These are phyloP conservation scores for Apamea anceps DNA, from an alignment of 2,888 invertebrate species.

Conservation along the genomic window DNA sequence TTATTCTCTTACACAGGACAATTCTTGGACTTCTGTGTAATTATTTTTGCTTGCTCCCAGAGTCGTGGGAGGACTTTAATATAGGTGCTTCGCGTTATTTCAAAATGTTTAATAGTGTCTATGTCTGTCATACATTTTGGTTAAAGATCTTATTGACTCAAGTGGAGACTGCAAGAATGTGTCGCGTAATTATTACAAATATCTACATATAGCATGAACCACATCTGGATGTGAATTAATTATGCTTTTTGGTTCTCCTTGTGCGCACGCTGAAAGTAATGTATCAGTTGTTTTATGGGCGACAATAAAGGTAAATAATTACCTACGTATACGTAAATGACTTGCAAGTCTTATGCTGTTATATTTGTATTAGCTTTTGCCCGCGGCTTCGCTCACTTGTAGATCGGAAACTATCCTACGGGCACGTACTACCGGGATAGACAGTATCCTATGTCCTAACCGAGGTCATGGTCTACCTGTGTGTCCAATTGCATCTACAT, in stretches of 20 bases:
- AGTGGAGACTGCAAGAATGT: conserved; percentile 35
- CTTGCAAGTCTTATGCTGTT: conserved; percentile 6
- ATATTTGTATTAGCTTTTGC: neutral
- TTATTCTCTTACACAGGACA: neutral
- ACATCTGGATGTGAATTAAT: conserved; percentile 39
- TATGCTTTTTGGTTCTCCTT: conserved; percentile 38
- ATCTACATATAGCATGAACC: neutral
- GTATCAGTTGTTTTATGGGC: conserved; percentile 28
- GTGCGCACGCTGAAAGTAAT: conserved; percentile 25
- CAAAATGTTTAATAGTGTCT: conserved; percentile 18
- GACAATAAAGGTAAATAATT: conserved; percentile 27
- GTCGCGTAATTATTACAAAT: conserved; percentile 30
- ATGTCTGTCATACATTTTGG: conserved; percentile 22
- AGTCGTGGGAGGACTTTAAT: conserved; percentile 2
- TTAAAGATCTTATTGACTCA: conserved; percentile 49
- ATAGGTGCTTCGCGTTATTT: conserved; percentile 2
- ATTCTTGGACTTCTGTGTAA: conserved; percentile 8
- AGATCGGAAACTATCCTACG: no score
- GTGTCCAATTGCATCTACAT: neutral
- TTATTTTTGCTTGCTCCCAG: neutral
- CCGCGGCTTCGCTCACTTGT: neutral
- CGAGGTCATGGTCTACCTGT: no score
- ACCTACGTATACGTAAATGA: conserved; percentile 13
- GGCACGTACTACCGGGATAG: neutral
- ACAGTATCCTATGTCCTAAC: neutral